Evolutionary conservation across 2,888 invertebrate species (phyloP).

Genomic region (Tetrapedia diversipes): DNA sequence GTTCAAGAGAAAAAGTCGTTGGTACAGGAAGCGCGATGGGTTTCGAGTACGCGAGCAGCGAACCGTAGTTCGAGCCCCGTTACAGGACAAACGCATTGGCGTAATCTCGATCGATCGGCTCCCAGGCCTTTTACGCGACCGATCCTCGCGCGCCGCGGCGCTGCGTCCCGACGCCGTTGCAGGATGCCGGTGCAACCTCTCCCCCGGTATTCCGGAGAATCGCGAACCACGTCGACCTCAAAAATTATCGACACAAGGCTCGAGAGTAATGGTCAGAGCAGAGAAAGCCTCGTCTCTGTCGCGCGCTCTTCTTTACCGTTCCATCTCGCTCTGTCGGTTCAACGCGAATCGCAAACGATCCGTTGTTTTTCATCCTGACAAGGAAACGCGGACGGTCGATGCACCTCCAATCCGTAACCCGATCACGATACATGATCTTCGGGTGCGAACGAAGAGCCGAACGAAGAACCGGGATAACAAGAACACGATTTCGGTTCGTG

Average conservation of each 20-base stretch:
- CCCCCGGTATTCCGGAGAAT: constrained; percentile 54
- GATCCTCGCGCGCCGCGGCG: neutral
- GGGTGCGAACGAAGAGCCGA: neutral
- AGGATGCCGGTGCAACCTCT: constrained; percentile 58
- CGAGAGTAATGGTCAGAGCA: constrained; percentile 45
- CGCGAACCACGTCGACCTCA: constrained; percentile 50
- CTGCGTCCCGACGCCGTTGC: constrained; percentile 36
- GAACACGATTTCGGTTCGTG: neutral
- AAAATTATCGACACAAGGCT: constrained; percentile 63
- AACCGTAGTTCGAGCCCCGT: constrained; percentile 67
- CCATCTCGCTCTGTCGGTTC: constrained; percentile 24
- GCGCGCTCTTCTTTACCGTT: constrained; percentile 13
- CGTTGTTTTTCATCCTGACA: constrained; percentile 53
- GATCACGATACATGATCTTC: constrained; percentile 41
- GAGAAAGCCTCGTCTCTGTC: constrained; percentile 18
- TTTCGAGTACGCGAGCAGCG: constrained; percentile 67
- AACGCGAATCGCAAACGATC: constrained; percentile 34
- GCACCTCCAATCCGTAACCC: constrained; percentile 36
- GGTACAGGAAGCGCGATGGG: constrained; percentile 72
- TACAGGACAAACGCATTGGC: constrained; percentile 68
- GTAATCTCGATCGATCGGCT: constrained; percentile 49
- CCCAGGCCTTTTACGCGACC: constrained; percentile 5
- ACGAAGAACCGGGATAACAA: neutral
- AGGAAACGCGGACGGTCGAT: constrained; percentile 56
- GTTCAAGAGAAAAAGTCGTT: constrained; percentile 65